Conservation (phyloP, 2,888 invertebrate species). For the Homarus gammarus region DNA sequence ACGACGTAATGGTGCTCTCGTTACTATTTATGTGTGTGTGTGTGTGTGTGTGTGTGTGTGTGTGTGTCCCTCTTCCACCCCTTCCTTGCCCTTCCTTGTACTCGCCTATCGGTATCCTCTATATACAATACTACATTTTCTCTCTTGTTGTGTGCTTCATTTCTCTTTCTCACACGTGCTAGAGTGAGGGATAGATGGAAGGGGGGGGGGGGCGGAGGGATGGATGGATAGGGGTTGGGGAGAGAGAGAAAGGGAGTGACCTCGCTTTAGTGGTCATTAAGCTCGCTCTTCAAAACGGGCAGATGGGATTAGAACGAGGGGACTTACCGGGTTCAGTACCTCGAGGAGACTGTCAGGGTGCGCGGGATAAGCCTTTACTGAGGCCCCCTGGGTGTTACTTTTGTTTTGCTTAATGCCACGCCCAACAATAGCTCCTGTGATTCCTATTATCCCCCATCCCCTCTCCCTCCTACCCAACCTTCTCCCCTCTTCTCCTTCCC, state of each 20-base stretch:
- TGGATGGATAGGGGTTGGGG: too few relatives aligned
- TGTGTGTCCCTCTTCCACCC: too few relatives aligned
- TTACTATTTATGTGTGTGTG: too few relatives aligned
- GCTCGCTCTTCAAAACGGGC: not conserved
- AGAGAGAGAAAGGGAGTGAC: too few relatives aligned
- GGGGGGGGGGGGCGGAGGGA: too few relatives aligned
- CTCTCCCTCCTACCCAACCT: not conserved
- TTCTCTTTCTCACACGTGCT: too few relatives aligned
- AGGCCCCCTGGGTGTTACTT: not conserved
- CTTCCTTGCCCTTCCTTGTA: too few relatives aligned
- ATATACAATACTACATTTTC: too few relatives aligned
- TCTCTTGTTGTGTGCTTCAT: too few relatives aligned
- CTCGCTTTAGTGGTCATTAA: not conserved
- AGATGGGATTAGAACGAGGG: not conserved
- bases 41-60: too few relatives aligned
- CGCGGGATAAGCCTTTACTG: not conserved
- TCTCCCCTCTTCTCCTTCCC: not conserved
- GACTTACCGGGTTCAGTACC: not conserved
- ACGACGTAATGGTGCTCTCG: too few relatives aligned
- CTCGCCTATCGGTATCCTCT: too few relatives aligned
- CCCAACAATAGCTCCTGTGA: not conserved
- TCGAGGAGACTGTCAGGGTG: not conserved
- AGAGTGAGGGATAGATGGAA: not conserved
- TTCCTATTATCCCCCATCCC: not conserved
- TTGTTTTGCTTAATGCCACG: not conserved